A percentile compares a stretch with the other conserved stretches of the same genome.
Conservation (phyloP, 2,888 invertebrate species). For the Tachystola acroxantha region DNA sequence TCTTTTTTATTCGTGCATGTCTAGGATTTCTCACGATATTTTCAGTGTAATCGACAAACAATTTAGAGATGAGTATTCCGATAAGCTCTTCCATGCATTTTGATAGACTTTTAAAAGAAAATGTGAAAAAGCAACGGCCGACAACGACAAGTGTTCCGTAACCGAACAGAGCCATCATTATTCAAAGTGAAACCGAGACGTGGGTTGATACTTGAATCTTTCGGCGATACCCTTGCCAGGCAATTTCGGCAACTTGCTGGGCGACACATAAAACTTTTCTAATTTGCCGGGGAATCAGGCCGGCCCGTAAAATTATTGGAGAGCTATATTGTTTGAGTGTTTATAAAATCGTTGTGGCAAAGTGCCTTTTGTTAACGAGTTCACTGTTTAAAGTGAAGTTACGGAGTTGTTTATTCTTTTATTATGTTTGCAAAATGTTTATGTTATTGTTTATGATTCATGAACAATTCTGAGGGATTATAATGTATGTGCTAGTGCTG, state of each 20-base stretch:
- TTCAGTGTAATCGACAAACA: too few species aligned
- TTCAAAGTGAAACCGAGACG: constrained; percentile 18
- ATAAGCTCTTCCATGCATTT: too few species aligned
- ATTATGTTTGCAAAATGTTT: too few species aligned
- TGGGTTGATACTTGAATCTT: constrained; percentile 21
- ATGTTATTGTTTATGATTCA: too few species aligned
- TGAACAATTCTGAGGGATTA: too few species aligned
- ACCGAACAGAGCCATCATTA: constrained; percentile 1
- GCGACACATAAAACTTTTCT: constrained; percentile 51
- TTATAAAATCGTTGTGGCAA: constrained; percentile 17
- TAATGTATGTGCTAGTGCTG: too few species aligned
- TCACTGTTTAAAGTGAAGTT: background rate
- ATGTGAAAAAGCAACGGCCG: background rate
- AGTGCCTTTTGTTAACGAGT: constrained; percentile 3
- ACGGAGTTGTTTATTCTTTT: background rate
- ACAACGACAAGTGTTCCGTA: background rate
- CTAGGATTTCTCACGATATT: too few species aligned
- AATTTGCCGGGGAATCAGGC: constrained; percentile 42
- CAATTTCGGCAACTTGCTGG: constrained; percentile 35
- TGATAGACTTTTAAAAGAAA: too few species aligned
- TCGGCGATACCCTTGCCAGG: constrained; percentile 28
- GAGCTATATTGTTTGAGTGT: constrained; percentile 15
- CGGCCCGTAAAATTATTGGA: constrained; percentile 27
- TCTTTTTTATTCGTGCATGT: too few species aligned
- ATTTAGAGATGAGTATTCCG: too few species aligned